phyloP scores from a whole-genome alignment of 1,140 invertebrate species.

The Rhopalosiphum padi region DNA sequence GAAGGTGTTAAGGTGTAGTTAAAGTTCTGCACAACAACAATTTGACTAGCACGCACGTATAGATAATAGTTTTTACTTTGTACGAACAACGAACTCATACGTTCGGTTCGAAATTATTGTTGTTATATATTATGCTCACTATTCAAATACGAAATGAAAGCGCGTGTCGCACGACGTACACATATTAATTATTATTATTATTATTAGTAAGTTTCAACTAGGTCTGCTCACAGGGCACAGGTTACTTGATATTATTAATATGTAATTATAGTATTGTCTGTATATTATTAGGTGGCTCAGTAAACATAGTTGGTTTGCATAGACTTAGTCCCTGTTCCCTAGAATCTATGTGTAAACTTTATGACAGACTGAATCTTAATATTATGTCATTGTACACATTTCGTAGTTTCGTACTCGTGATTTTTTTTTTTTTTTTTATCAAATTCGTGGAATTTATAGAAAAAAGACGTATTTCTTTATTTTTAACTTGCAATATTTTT shows the following conservation, averaged over 20 bases:
- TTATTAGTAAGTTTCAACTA: not conserved
- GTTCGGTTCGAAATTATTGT: not conserved
- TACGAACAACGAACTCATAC: not conserved
- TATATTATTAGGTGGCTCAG: not conserved
- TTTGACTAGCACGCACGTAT: not conserved
- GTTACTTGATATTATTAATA: not conserved
- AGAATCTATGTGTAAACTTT: not conserved
- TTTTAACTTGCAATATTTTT: not conserved
- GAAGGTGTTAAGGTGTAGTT: not conserved
- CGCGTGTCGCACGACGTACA: not conserved
- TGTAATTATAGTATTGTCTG: not conserved
- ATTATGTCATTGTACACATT: not conserved
- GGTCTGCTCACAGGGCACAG: not conserved
- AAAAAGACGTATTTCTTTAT: not conserved
- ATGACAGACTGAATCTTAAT: not conserved
- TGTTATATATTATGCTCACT: not conserved
- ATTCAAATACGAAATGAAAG: not conserved
- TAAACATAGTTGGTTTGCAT: not conserved
- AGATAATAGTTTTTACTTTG: not conserved
- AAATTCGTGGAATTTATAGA: not conserved
- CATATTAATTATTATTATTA: constrained; percentile 3
- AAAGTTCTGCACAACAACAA: not conserved
- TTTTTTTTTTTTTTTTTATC: not conserved
- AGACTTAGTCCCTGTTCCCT: not conserved
- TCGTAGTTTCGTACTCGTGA: too few species aligned